These are phyloP conservation scores for Cheilosia grossa DNA, from an alignment of 2,888 invertebrate species.

Conservation along the genomic window DNA sequence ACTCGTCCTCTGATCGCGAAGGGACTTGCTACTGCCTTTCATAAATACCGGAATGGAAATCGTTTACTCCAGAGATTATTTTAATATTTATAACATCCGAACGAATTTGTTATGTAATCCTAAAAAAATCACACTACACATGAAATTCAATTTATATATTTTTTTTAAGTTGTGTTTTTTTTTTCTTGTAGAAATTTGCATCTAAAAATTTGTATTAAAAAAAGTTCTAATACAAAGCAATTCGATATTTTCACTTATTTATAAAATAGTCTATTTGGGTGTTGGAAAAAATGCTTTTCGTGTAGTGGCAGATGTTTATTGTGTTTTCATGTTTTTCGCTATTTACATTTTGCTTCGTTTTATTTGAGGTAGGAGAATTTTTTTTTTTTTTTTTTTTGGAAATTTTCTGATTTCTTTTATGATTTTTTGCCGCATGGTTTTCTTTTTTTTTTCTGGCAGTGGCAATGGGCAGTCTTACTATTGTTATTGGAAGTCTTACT, in stretches of 20 bases:
- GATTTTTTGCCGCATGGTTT: slow-evolving; percentile 5
- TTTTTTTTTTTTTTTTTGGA: slow-evolving; percentile 31
- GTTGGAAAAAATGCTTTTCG: slow-evolving; percentile 30
- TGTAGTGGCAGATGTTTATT: slow-evolving; percentile 44
- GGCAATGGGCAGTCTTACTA: slow-evolving; percentile 56
- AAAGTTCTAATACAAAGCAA: slow-evolving; percentile 61
- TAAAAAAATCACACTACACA: slow-evolving; percentile 60
- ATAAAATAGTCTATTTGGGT: slow-evolving; percentile 6
- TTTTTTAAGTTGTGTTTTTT: slow-evolving; percentile 9
- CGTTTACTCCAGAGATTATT: neutral
- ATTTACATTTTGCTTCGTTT: slow-evolving; percentile 12
- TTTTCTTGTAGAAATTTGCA: slow-evolving; percentile 69
- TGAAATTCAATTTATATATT: slow-evolving; percentile 19
- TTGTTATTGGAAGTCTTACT: slow-evolving; percentile 67
- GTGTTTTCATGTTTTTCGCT: neutral
- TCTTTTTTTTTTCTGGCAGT: slow-evolving; percentile 60
- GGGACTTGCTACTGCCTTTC: slow-evolving; percentile 34
- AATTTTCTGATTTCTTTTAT: slow-evolving; percentile 10
- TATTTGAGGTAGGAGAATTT: slow-evolving; percentile 65
- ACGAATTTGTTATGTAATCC: slow-evolving; percentile 13
- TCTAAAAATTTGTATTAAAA: slow-evolving; percentile 68
- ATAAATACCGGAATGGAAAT: slow-evolving; percentile 11
- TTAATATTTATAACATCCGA: neutral
- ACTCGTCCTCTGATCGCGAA: slow-evolving; percentile 16
- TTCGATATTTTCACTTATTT: slow-evolving; percentile 46